phyloP scores from a whole-genome alignment of 1,140 invertebrate genomes.

The Phortica variegata region DNA sequence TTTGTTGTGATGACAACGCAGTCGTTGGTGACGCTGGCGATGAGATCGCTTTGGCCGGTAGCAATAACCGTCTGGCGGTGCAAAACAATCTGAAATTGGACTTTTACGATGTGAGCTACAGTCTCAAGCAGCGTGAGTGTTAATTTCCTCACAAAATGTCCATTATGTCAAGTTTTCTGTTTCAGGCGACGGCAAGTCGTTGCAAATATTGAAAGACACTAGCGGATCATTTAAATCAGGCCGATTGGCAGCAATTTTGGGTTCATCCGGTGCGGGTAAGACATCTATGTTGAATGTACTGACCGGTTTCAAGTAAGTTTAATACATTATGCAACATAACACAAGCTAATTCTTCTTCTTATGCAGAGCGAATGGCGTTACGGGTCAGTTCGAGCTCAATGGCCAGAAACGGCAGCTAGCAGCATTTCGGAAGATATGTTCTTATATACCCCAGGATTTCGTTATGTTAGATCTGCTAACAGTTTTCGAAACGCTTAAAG shows the following conservation, averaged over 20 bases:
- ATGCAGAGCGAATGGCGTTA: constrained; percentile 55
- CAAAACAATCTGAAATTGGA: constrained; percentile 24
- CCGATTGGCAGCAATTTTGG: constrained; percentile 73
- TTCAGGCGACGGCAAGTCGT: constrained; percentile 7
- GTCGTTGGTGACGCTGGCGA: too few species aligned
- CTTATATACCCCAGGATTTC: constrained; percentile 72
- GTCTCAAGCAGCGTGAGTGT: constrained; percentile 22
- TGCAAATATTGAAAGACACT: constrained; percentile 62
- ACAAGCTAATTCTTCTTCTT: not conserved
- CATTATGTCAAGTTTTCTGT: too few species aligned
- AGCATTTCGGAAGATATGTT: constrained; percentile 64
- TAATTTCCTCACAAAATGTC: not conserved
- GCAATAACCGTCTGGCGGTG: too few species aligned
- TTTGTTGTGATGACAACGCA: too few species aligned
- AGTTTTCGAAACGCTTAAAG: constrained; percentile 64
- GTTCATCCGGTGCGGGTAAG: constrained; percentile 82
- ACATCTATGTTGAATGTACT: constrained; percentile 74
- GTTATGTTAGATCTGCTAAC: constrained; percentile 66
- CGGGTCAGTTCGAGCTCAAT: constrained; percentile 72
- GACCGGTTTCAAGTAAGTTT: constrained; percentile 60
- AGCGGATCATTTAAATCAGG: constrained; percentile 63
- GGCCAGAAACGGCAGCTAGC: constrained; percentile 70
- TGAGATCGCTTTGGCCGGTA: too few species aligned
- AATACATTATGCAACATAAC: not conserved
- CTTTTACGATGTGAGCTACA: constrained; percentile 38